Percentiles rank a stretch among this genome's conserved stretches.
Conservation (phyloP, 2,797 vertebrate genomes). For the Phataginus tetradactyla region DNA sequence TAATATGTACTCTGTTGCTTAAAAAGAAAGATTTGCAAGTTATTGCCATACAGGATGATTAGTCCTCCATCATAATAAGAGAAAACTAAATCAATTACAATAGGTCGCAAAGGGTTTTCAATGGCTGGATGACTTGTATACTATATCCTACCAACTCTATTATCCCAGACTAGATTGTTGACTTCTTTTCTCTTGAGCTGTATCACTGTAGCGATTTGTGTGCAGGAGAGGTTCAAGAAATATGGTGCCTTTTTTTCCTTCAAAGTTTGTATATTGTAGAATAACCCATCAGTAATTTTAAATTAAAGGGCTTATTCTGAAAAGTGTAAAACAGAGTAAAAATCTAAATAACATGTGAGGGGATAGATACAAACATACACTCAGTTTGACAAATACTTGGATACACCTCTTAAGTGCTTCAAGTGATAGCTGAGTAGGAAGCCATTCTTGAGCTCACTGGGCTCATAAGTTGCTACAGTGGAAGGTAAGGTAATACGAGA, state of each 20-base stretch:
- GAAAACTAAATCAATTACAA: neutral
- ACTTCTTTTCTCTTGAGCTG: neutral
- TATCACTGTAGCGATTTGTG: neutral
- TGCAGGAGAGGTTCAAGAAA: neutral
- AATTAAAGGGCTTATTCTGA: neutral
- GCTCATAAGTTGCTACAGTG: neutral
- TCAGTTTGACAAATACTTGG: neutral
- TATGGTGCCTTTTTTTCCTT: neutral
- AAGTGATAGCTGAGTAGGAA: neutral
- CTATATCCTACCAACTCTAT: neutral
- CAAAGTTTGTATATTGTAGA: neutral
- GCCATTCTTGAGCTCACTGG: neutral
- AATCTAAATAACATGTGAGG: neutral
- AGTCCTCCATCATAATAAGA: neutral
- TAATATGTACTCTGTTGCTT: neutral
- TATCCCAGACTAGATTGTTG: no score
- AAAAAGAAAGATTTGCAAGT: neutral
- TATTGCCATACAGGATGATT: neutral
- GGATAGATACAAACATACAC: neutral
- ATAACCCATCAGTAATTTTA: neutral
- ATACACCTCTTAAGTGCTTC: neutral
- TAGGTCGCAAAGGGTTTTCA: neutral
- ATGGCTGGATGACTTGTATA: neutral
- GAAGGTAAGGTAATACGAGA: neutral
- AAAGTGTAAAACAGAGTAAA: neutral